phyloP scores from a whole-genome alignment of 2,113 vertebrate species.

The Rhegmatorhina hoffmannsi region DNA sequence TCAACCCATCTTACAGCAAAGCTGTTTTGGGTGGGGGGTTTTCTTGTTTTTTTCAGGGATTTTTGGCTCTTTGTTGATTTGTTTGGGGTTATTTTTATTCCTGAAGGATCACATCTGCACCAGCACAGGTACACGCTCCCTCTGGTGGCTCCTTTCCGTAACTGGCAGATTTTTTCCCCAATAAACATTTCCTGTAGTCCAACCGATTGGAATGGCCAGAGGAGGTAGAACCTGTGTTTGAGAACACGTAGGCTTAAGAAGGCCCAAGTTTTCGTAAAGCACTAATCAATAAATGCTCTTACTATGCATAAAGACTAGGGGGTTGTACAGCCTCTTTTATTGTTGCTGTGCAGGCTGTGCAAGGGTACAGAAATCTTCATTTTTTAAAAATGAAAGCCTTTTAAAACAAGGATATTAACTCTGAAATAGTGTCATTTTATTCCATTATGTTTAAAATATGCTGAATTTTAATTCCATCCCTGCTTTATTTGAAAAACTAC shows the following conservation, averaged over 20 bases:
- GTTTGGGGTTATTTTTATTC: no score
- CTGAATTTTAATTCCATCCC: neutral
- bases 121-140: neutral
- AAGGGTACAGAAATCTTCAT: neutral
- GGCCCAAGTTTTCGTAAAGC: neutral
- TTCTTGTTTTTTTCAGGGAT: neutral
- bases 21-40: neutral
- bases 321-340: neutral
- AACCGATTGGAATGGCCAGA: neutral
- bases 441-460: accelerated
- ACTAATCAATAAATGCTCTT: neutral
- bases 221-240: neutral
- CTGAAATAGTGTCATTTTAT: neutral
- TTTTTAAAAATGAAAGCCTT: neutral
- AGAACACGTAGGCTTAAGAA: neutral
- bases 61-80: neutral
- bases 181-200: accelerated
- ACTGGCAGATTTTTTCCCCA: accelerated
- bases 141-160: neutral
- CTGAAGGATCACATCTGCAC: neutral
- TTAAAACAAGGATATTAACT: neutral
- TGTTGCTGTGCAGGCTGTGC: neutral
- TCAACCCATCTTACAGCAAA: neutral
- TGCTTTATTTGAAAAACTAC: neutral
- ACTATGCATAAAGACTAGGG: accelerated